These are phyloP conservation scores for Spodoptera picta DNA, from an alignment of 2,888 invertebrate genomes.

Conservation along the genomic window DNA sequence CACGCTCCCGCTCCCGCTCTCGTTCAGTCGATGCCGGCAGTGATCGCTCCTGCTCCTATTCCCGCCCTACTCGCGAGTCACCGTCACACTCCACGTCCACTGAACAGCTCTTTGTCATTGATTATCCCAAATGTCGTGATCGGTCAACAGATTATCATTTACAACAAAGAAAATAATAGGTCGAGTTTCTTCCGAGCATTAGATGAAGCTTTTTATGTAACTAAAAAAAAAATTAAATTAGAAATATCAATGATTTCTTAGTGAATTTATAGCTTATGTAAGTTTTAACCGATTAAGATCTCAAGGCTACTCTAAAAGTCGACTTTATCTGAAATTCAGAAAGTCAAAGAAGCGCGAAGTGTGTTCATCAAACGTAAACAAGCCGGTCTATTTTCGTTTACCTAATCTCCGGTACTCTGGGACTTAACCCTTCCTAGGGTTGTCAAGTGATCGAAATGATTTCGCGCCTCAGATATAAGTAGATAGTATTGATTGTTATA, in stretches of 20 bases:
- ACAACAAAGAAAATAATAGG: conserved; percentile 17
- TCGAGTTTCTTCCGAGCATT: conserved; percentile 19
- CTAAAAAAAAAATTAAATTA: background rate
- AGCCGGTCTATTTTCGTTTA: conserved; percentile 74
- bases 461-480: conserved; percentile 18
- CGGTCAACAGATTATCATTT: conserved; percentile 57
- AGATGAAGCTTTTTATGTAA: background rate
- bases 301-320: conserved; percentile 34
- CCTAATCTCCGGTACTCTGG: conserved; percentile 69
- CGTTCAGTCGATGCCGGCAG: conserved; percentile 12
- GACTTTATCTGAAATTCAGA: conserved; percentile 62
- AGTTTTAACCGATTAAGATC: conserved; percentile 27
- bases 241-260: background rate
- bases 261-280: background rate
- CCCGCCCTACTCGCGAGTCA: conserved; percentile 47
- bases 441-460: conserved; percentile 52
- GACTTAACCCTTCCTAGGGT: conserved; percentile 59
- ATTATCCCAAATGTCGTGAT: conserved; percentile 71
- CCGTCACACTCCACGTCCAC: conserved; percentile 43
- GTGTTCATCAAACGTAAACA: conserved; percentile 70
- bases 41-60: conserved; percentile 33
- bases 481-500: no score
- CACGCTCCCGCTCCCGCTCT: conserved; percentile 50
- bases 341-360: conserved; percentile 66
- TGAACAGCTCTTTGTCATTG: conserved; percentile 71